Evolutionary conservation across 2,113 vertebrate species (phyloP).

Genomic region (Rousettus leschenaultii): DNA sequence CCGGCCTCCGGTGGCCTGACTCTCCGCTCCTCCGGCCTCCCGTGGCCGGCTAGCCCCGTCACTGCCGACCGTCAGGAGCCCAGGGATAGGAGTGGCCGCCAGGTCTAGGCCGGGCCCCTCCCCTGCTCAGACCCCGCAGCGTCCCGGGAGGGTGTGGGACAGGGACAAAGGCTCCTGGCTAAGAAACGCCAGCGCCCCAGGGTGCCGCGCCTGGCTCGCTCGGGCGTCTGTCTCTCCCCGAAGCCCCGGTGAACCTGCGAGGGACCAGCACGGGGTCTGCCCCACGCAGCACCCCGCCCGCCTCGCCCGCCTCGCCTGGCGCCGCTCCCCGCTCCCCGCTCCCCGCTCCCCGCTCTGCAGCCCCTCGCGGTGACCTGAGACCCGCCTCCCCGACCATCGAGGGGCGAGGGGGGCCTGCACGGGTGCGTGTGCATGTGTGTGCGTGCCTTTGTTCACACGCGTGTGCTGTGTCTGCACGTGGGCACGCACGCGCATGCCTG

Average conservation of each 20-base stretch:
- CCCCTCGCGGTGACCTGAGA: fast-evolving
- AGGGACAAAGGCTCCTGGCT: fast-evolving
- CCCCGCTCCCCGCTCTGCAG: neutral
- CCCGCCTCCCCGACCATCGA: too few species aligned
- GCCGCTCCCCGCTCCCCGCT: neutral
- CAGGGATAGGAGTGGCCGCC: neutral
- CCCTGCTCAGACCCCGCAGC: too few species aligned
- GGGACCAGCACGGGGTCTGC: fast-evolving
- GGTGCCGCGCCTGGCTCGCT: fast-evolving
- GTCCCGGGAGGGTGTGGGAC: neutral
- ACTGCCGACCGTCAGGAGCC: fast-evolving
- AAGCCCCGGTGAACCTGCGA: fast-evolving
- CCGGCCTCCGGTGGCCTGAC: neutral
- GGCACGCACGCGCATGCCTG: fast-evolving
- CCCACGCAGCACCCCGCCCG: fast-evolving
- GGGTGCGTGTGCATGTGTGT: fast-evolving
- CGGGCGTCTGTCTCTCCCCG: neutral
- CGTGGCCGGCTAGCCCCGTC: neutral
- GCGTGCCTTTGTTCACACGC: fast-evolving
- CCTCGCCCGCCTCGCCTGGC: neutral
- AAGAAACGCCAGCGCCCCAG: neutral
- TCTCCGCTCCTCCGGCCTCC: neutral
- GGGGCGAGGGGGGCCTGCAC: fast-evolving
- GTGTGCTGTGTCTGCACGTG: too few species aligned
- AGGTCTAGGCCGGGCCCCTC: neutral